Evolutionary conservation across 92 coral and sea anemone species (phyloP).

Genomic region (Epizoanthus rinbou): DNA sequence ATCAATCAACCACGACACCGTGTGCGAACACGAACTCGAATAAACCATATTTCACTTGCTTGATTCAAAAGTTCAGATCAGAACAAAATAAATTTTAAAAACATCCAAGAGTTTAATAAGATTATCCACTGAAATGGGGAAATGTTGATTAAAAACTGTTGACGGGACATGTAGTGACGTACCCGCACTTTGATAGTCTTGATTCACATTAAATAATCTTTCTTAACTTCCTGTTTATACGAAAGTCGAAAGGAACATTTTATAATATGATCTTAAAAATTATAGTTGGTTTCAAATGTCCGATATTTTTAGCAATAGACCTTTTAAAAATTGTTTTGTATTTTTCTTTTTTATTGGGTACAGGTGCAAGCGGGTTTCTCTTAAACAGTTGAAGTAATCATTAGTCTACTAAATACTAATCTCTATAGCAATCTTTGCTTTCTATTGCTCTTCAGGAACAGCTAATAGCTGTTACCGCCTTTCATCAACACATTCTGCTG

Average conservation of each 20-base stretch:
- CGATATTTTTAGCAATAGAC: neutral
- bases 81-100: neutral
- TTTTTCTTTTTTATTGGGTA: neutral
- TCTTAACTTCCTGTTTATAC: constrained; percentile 11
- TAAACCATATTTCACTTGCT: neutral
- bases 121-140: neutral
- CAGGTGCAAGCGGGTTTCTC: constrained; percentile 30
- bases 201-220: neutral
- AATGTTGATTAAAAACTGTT: neutral
- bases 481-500: constrained; percentile 10
- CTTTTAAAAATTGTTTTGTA: neutral
- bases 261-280: neutral
- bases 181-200: neutral
- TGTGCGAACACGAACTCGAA: neutral
- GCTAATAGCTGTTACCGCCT: neutral
- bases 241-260: neutral
- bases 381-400: constrained; percentile 25
- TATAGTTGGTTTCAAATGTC: neutral
- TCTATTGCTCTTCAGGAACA: constrained; percentile 22
- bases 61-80: neutral
- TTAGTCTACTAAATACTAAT: neutral
- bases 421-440: constrained; percentile 18
- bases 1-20: neutral
- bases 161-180: too few species aligned
- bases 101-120: neutral